Evolutionary conservation across 2,888 invertebrate genomes (phyloP).

Genomic region (Lydus trimaculatus): DNA sequence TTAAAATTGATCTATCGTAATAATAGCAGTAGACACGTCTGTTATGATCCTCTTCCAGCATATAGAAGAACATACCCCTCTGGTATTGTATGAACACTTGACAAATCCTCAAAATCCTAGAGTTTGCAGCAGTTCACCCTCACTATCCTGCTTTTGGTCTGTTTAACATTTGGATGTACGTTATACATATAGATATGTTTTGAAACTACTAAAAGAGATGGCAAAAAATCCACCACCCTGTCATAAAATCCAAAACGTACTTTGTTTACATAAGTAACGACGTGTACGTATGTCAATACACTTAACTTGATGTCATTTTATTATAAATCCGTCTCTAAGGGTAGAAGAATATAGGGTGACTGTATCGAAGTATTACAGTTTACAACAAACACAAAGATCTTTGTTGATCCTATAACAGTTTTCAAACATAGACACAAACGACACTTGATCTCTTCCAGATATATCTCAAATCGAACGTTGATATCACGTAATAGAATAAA

Average conservation of each 20-base stretch:
- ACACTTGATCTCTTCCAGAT: background rate
- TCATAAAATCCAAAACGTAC: conserved; percentile 38
- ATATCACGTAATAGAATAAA: background rate
- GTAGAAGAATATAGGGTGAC: conserved; percentile 1
- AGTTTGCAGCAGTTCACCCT: conserved; percentile 19
- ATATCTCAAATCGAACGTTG: background rate
- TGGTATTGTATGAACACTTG: conserved; percentile 23
- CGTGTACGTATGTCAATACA: conserved; percentile 44
- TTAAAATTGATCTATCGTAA: background rate
- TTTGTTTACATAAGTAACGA: conserved; percentile 46
- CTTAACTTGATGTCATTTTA: conserved; percentile 43
- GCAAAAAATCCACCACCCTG: conserved; percentile 27
- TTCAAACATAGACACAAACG: background rate
- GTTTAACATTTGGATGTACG: background rate
- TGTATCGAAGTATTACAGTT: background rate
- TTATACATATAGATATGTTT: too few relatives aligned
- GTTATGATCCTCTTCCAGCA: conserved; percentile 8
- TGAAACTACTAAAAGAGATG: conserved; percentile 12
- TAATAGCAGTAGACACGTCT: conserved; percentile 13
- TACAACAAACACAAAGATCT: conserved; percentile 2
- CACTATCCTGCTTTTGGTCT: background rate
- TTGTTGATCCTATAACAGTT: conserved; percentile 2
- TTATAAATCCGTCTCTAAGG: conserved; percentile 31
- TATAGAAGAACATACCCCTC: background rate
- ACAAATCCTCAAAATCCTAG: conserved; percentile 33